Evolutionary conservation across 2,888 invertebrate species (phyloP), one percentile per base, ranked within the genome.

Genomic region (Aleiodes leptofemur): DNA sequence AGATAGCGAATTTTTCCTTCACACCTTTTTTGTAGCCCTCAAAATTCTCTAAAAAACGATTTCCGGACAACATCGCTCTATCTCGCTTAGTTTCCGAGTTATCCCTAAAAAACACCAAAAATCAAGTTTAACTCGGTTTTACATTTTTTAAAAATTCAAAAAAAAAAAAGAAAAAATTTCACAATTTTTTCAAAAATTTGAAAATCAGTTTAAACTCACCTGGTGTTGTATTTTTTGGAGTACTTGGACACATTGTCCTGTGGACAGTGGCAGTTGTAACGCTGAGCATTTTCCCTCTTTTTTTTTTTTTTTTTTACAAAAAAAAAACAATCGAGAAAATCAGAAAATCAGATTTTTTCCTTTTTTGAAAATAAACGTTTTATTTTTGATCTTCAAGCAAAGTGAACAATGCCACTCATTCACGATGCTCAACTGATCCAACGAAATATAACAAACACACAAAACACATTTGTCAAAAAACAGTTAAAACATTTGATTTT

Each of bases 241-340:
- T 78, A 51, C 75, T 78, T 11, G 79, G 78, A 23, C 79, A 72
- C 69, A 79, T 78, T 3, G 78, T 50, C 61, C 70, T 69, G 66
- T 79, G 79, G 11, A 79, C 77, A 7, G 73, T 61, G 8, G 79
- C 77, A 7, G 76, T 53, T 8, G 79, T 77, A n/a, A 79, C 76
- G 68, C 79, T 79, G 59, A 79, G 69, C 79, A 79, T 79, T 56
- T 66, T 78, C n/a, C n/a, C n/a, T 6, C n/a, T 11, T 14, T 4
- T 14, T 38, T 23, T 23, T 13, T 23, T 23, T 23, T 23, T 23
- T n/a, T n/a, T n/a, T n/a, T n/a, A n/a, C n/a, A n/a, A n/a, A n/a
- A n/a, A n/a, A 14, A 34, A 14, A 69, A 13, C 38, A 16, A 55
- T 38, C 23, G 38, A 8, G 7, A 38, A 43, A 31, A 13, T 55